phyloP scores from a whole-genome alignment of 1,140 invertebrate genomes.

The Bathynomus jamesi region DNA sequence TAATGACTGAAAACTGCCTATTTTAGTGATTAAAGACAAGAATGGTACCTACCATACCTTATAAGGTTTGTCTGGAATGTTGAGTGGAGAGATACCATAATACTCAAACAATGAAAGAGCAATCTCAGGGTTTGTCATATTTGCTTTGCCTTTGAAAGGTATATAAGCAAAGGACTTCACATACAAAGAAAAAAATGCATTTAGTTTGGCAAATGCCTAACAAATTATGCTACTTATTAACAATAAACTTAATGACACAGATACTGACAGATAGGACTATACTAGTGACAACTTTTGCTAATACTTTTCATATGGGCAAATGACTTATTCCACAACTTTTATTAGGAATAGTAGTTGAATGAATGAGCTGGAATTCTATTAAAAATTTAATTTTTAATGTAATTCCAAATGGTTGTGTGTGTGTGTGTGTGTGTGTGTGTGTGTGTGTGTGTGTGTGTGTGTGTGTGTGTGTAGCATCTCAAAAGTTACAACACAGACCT shows the following conservation, averaged over 20 bases:
- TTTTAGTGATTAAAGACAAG: constrained; percentile 6
- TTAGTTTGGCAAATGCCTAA: background rate
- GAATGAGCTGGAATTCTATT: too few species aligned
- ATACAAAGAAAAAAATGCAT: background rate
- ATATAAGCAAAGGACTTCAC: constrained; percentile 66
- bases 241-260: constrained; percentile 45
- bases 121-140: constrained; percentile 71
- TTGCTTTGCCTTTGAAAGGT: constrained; percentile 67
- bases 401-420: too few species aligned
- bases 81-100: constrained; percentile 68
- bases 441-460: too few species aligned
- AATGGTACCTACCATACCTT: constrained; percentile 12
- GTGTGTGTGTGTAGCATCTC: too few species aligned
- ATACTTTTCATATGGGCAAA: too few species aligned
- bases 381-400: too few species aligned
- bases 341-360: too few species aligned
- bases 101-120: constrained; percentile 75
- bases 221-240: background rate
- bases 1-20: background rate
- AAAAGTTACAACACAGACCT: too few species aligned
- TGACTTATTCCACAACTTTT: too few species aligned
- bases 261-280: constrained; percentile 7
- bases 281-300: too few species aligned
- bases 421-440: too few species aligned
- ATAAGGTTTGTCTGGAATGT: constrained; percentile 14